Base-by-base conservation (phyloP, 2,113 vertebrate genomes). In the Colaptes auratus region DNA sequence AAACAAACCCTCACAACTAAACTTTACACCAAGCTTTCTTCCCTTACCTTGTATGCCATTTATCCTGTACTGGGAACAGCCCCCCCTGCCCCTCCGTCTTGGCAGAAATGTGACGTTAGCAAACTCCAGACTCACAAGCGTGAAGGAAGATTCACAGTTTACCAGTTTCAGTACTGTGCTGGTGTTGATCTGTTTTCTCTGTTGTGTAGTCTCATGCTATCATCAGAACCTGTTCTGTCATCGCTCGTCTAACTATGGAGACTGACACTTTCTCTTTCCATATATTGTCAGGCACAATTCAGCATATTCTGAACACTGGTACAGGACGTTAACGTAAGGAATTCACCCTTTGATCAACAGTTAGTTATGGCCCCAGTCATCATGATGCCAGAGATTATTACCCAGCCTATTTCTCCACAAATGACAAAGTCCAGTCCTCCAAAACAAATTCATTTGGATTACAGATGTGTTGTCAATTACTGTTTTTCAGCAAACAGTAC, bases 121-220 rank as follows among this genome's bases (percentile, higher is more conserved):
- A 30, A 88, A 77, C 83, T 86, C 33, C 42, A 90, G 19, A 90
- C 74, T 64, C 25, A 27, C 3, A 83, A 78, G 77, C 21, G 76
- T 64, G 83, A 90, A 75, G 77, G 50, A 59, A 86, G 65, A 90
- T 36, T 90, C 65, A 80, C 63, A 86, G 80, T 64, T 93, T 59
- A 36, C 46, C 21, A n/a, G 28, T 81, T 52, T 16, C 31, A 64
- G 36, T 25, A 36, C 48, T 46, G 55, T 0, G 1, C 60, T 14
- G 3, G 7, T 78, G 52, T 63, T 71, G 86, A 71, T 90, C 69
- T 63, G 24, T 56, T 78, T 86, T 67, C 86, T 79, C 60, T 74
- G 55, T 53, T 70, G 15, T 42, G 23, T 1, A 63, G 46, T 56
- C n/a, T 48, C 79, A 11, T n/a, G 12, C 33, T 31, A 44, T 21